Evolutionary conservation across 1,140 invertebrate genomes (phyloP).

Genomic region (Helicoverpa zea): DNA sequence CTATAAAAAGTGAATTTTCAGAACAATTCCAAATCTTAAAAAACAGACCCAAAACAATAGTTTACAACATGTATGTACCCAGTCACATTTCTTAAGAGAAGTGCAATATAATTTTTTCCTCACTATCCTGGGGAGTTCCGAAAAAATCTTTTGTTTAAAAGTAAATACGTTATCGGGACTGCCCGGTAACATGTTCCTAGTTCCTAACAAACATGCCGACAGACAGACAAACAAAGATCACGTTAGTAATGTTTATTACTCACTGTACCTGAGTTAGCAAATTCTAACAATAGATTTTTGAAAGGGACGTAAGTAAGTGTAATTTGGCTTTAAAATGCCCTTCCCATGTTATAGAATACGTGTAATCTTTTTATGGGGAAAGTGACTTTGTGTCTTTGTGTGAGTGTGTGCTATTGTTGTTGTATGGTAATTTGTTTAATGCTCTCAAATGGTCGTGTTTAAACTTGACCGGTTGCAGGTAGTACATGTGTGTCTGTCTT

Average conservation of each 20-base stretch:
- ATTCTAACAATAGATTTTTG: slow-evolving; percentile 8
- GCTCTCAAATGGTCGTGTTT: not conserved
- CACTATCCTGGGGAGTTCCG: not conserved
- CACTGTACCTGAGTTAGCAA: slow-evolving; percentile 14
- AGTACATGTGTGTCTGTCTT: not conserved
- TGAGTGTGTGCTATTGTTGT: not conserved
- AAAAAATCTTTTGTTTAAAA: slow-evolving; percentile 7
- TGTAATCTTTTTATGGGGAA: slow-evolving; percentile 17
- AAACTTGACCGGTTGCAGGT: not conserved
- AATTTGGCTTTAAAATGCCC: slow-evolving; percentile 1
- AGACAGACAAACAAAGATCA: not conserved
- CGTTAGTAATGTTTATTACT: slow-evolving; percentile 28
- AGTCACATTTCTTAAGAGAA: not conserved
- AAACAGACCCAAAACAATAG: not conserved
- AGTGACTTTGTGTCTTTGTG: not conserved
- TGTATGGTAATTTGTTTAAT: slow-evolving; percentile 23
- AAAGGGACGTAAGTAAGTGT: slow-evolving; percentile 4
- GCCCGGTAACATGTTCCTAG: not conserved
- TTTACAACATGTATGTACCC: slow-evolving; percentile 19
- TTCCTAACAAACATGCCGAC: slow-evolving; percentile 33
- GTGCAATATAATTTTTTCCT: slow-evolving; percentile 9
- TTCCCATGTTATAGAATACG: not conserved
- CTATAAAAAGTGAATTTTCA: not conserved
- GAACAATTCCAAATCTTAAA: not conserved
- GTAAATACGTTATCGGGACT: not conserved